Evolutionary conservation across 2,113 vertebrate species (phyloP).

Genomic region (Trichomycterus rosablanca): DNA sequence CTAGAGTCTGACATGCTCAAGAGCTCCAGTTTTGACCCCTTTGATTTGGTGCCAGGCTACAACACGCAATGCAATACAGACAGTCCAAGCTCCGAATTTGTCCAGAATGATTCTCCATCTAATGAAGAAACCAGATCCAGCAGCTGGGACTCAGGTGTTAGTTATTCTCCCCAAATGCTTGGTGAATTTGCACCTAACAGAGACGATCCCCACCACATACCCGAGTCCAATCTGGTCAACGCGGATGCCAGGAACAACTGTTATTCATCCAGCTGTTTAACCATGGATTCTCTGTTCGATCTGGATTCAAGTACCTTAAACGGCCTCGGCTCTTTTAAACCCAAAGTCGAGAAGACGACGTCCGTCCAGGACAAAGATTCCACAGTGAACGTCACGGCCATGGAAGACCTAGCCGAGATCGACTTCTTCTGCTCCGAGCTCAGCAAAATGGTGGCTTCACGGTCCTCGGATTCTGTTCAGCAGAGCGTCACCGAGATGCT

Average conservation of each 20-base stretch:
- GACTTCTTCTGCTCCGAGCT: conserved; percentile 46
- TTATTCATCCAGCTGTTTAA: conserved; percentile 15
- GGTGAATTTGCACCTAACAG: conserved; percentile 11
- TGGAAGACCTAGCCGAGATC: conserved; percentile 34
- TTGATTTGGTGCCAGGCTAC: conserved; percentile 13
- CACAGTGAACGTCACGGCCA: conserved; percentile 9
- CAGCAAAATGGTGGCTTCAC: conserved; percentile 46
- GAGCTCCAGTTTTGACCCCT: conserved; percentile 31
- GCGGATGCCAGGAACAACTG: not conserved
- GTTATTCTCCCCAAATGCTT: conserved; percentile 27
- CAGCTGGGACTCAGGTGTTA: conserved; percentile 27
- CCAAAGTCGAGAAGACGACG: conserved; percentile 13
- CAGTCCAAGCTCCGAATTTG: conserved; percentile 1
- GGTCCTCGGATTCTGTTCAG: conserved; percentile 41
- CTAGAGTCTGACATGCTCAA: conserved; percentile 15
- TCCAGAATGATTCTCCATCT: conserved; percentile 4
- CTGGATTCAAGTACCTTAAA: conserved; percentile 11
- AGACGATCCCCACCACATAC: not conserved
- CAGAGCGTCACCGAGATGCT: conserved; percentile 47
- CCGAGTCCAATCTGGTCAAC: conserved; percentile 5
- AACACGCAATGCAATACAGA: too few relatives aligned
- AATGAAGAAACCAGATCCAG: conserved; percentile 20
- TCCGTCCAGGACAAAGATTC: not conserved
- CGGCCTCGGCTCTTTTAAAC: not conserved
- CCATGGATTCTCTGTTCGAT: conserved; percentile 26